Base-by-base conservation (phyloP, 2,888 invertebrate genomes). In the Drosophila merina region DNA sequence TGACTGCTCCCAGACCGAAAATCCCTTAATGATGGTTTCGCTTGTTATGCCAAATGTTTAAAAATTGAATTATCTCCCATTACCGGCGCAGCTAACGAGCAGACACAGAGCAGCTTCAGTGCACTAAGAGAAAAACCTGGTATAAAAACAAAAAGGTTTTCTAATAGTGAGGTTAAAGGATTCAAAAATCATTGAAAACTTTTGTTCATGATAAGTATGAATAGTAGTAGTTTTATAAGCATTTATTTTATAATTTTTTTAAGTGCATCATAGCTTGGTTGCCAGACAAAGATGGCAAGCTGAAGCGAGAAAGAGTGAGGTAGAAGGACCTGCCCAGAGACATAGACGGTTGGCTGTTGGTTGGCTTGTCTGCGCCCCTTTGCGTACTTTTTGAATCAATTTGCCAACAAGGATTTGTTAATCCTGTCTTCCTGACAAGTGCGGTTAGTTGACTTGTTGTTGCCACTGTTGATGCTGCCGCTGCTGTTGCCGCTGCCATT, bases 21-120 rank as follows among this genome's bases (percentile, higher is more conserved):
- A 91, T 91, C 91, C 91, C 91, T 91, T 91, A 91, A 91, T 91
- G 90, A 91, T 89, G 91, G 90, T 90, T 91, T 89, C 89, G 88
- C 89, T 89, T 90, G 90, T 90, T 91, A 91, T 90, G 90, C 90
- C 91, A 91, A 91, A 90, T 91, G 91, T 91, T 90, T 90, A 89
- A 85, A 91, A 91, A 91, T 91, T 91, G 89, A 91, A 91, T 91
- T 91, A 91, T 89, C 89, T 89, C 81, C 90, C 90, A 90, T 91
- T 91, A 91, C 84, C 83, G 88, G 86, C 77, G 82, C 85, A 75
- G 89, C 88, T 88, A 85, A 86, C 86, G 80, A 88, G 81, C 81
- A 74, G 77, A 76, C 70, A 59, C 79, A 75, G 71, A 77, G 55
- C 56, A 49, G 60, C 42, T 42, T 57, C 57, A 38, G 54, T 9